Conservation (phyloP, 2,888 invertebrate genomes). For the Oxyscelio sp. region DNA sequence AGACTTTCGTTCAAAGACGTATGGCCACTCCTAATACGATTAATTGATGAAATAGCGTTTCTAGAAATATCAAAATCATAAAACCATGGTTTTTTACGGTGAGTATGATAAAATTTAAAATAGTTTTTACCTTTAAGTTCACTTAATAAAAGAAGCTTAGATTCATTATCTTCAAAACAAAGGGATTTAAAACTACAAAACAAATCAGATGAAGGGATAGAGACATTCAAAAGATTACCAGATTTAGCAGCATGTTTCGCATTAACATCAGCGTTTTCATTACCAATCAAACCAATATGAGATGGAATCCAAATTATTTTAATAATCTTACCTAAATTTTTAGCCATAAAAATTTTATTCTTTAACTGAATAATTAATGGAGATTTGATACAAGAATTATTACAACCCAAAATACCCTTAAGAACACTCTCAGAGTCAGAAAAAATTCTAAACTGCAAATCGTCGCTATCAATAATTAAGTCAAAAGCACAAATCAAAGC, state of each 20-base stretch:
- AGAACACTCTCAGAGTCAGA: constrained; percentile 25
- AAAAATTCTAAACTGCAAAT: constrained; percentile 1
- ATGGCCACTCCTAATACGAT: constrained; percentile 25
- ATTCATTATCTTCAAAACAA: constrained; percentile 8
- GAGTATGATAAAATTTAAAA: neutral
- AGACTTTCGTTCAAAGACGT: constrained; percentile 14
- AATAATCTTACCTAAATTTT: neutral
- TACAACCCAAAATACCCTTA: neutral
- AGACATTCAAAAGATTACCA: neutral
- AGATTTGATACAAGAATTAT: neutral
- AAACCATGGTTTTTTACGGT: constrained; percentile 24
- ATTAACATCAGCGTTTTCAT: constrained; percentile 25
- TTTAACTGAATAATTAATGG: constrained; percentile 17
- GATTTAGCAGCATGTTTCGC: constrained; percentile 24
- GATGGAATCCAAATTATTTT: constrained; percentile 21
- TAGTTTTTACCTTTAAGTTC: constrained; percentile 4
- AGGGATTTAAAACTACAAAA: neutral
- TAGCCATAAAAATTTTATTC: neutral
- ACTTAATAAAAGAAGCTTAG: neutral
- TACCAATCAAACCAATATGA: constrained; percentile 12
- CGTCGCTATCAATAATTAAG: neutral
- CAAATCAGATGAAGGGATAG: constrained; percentile 30
- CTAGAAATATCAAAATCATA: constrained; percentile 2
- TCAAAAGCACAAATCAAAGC: constrained; percentile 6
- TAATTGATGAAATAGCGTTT: constrained; percentile 11